Conservation (phyloP, 2,888 invertebrate genomes). For the Apotomis capreana region DNA sequence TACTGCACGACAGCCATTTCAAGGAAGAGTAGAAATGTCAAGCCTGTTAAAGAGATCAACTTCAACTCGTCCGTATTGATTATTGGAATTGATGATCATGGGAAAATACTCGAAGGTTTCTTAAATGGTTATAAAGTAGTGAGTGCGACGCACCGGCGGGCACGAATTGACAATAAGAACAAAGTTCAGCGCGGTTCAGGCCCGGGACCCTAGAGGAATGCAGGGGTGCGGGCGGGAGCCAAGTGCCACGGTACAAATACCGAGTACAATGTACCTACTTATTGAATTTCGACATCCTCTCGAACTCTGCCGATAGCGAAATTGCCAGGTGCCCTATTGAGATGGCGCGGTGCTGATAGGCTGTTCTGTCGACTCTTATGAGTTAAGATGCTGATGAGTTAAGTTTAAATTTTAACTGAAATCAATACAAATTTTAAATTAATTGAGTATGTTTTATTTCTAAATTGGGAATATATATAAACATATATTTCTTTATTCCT, state of each 20-base stretch:
- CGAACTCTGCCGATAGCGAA: constrained; percentile 39
- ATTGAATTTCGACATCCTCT: constrained; percentile 41
- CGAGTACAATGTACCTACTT: constrained; percentile 48
- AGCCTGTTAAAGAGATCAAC: background rate
- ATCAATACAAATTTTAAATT: too few species aligned
- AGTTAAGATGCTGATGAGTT: background rate
- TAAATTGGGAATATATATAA: too few species aligned
- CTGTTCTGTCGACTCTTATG: constrained; percentile 10
- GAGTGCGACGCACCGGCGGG: constrained; percentile 72
- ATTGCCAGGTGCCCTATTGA: constrained; percentile 36
- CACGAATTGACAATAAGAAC: constrained; percentile 83
- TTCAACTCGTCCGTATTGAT: background rate
- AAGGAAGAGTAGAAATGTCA: background rate
- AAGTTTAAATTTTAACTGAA: too few species aligned
- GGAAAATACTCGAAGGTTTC: constrained; percentile 53
- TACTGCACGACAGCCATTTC: background rate
- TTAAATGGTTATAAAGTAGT: constrained; percentile 64
- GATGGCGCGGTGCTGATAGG: constrained; percentile 24
- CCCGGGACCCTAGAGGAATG: constrained; percentile 76
- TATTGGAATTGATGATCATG: constrained; percentile 11
- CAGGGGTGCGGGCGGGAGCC: constrained; percentile 68
- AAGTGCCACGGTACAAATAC: constrained; percentile 71
- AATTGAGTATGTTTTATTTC: too few species aligned
- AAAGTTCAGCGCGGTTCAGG: constrained; percentile 79
- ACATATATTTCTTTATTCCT: too few species aligned